Percentiles rank a stretch among this genome's conserved stretches.
phyloP scores from a whole-genome alignment of 2,113 vertebrate genomes.

The Ictidomys tridecemlineatus region DNA sequence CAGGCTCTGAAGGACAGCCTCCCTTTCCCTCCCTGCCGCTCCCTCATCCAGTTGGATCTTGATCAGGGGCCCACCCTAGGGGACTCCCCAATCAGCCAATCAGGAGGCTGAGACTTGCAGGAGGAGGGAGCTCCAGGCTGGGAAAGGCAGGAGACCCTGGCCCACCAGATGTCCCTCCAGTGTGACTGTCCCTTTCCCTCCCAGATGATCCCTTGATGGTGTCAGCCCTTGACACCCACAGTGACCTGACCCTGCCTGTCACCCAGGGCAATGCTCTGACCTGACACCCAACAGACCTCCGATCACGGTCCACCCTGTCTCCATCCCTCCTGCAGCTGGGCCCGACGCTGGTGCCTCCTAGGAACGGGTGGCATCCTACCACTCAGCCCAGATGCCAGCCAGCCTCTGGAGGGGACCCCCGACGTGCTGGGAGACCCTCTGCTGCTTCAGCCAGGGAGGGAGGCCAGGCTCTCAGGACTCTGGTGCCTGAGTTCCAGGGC shows the following conservation, averaged over 20 bases:
- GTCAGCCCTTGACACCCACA: not conserved
- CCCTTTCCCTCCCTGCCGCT: not conserved
- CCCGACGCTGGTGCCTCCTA: not conserved
- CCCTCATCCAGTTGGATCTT: not conserved
- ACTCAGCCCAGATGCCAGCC: not conserved
- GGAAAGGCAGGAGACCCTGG: not conserved
- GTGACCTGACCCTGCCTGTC: not conserved
- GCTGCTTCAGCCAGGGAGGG: accelerated
- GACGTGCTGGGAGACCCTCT: not conserved
- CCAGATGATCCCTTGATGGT: not conserved
- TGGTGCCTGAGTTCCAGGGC: not conserved
- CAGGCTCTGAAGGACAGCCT: accelerated
- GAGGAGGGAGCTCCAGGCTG: accelerated
- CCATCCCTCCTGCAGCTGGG: not conserved
- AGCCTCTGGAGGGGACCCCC: not conserved
- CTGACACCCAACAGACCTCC: not conserved
- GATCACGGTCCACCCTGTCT: not conserved
- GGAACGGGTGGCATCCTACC: not conserved
- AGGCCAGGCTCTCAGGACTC: not conserved
- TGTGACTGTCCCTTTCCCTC: accelerated
- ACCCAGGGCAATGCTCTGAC: not conserved
- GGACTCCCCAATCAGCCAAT: not conserved
- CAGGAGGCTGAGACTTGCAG: not conserved
- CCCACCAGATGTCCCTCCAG: not conserved
- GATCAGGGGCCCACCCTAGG: not conserved